Evolutionary conservation across 2,113 vertebrate genomes (phyloP).

Genomic region (Mesocricetus auratus): DNA sequence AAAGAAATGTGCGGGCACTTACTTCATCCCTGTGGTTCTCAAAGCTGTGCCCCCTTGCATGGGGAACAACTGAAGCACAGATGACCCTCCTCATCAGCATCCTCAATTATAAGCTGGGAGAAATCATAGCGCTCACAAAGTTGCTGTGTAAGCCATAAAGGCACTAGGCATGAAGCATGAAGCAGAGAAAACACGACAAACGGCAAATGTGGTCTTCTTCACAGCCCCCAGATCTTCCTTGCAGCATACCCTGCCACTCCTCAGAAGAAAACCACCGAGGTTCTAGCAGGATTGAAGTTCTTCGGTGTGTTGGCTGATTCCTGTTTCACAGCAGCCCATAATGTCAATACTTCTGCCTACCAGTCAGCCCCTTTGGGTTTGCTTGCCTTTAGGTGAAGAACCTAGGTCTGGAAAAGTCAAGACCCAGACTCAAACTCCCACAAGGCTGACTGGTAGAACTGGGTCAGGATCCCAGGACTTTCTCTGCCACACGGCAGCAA

Average conservation of each 20-base stretch:
- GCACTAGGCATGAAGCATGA: not conserved
- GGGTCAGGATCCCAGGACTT: slow-evolving; percentile 48
- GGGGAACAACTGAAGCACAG: not conserved
- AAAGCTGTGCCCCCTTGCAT: not conserved
- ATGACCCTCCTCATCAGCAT: not conserved
- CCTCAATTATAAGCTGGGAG: not conserved
- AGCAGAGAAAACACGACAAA: not conserved
- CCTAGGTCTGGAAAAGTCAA: not conserved
- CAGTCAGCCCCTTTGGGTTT: not conserved
- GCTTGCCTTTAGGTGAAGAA: not conserved
- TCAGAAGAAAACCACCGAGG: not conserved
- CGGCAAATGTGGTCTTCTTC: not conserved
- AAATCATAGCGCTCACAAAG: not conserved
- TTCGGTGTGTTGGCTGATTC: not conserved
- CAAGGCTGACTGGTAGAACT: not conserved
- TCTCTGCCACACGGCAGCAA: not conserved
- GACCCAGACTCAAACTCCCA: not conserved
- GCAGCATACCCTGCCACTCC: not conserved
- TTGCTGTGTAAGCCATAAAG: not conserved
- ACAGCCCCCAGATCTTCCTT: not conserved
- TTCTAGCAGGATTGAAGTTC: not conserved
- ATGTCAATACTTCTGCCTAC: not conserved
- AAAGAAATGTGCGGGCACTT: not conserved
- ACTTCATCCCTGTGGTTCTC: not conserved
- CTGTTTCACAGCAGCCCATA: not conserved